Evolutionary conservation across 2,113 vertebrate genomes (phyloP).

Genomic region (Brienomyrus longianalis): DNA sequence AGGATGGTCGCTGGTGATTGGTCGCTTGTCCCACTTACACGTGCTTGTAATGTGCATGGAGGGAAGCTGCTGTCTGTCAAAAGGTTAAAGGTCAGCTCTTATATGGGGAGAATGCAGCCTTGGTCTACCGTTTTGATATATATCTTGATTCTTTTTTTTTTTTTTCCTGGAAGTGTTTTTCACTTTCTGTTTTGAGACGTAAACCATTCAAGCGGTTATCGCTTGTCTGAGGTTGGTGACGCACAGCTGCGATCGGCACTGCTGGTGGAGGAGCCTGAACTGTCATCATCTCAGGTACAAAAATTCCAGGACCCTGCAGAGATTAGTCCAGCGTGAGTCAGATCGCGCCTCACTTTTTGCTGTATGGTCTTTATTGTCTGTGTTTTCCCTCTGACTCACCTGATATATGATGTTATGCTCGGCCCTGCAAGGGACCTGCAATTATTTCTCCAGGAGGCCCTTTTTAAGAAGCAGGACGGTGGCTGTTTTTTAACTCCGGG

Average conservation of each 20-base stretch:
- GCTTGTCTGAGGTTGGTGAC: not conserved
- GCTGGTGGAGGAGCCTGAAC: not conserved
- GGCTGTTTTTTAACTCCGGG: not conserved
- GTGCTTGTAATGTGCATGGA: not conserved
- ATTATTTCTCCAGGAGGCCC: slow-evolving; percentile 1
- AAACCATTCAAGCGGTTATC: not conserved
- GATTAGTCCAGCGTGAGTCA: not conserved
- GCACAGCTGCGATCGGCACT: not conserved
- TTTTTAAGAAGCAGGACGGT: not conserved
- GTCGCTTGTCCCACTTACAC: not conserved
- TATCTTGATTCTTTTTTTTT: not conserved
- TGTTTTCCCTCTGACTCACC: not conserved
- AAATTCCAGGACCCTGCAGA: not conserved
- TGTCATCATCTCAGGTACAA: not conserved
- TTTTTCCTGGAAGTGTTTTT: not conserved
- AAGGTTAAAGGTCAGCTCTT: not conserved
- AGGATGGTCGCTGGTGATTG: not conserved
- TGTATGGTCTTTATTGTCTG: not conserved
- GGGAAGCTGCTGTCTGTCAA: not conserved
- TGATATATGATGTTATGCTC: not conserved
- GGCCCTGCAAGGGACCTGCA: not conserved
- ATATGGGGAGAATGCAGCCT: not conserved
- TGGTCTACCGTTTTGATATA: not conserved
- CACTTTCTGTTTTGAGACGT: not conserved
- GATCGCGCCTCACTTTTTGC: not conserved